Evolutionary conservation across 2,113 vertebrate species (phyloP), one percentile per base, ranked within the genome.

Genomic region (Cathartes aura): DNA sequence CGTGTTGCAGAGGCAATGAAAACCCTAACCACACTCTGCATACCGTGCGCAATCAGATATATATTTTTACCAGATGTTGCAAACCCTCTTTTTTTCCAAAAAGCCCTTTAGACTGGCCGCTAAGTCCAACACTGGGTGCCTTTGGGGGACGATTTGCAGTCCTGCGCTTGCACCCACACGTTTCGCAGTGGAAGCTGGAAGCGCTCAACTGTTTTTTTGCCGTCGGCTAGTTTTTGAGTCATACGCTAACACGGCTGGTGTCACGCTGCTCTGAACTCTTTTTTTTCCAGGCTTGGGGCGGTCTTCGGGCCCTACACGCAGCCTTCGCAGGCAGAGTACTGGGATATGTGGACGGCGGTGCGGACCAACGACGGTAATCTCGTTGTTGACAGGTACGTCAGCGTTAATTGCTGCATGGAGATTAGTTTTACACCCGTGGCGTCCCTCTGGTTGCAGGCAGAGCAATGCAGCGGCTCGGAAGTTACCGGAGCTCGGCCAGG

Each of bases 301-400:
- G 99, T 99, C 67, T 99, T 99, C 4, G 99, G 99, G 47, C 99
- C 99, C 1, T 99, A 99, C 96, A 99, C 99, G 0, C 99, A 99
- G 87, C 99, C 99, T 40, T 99, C 99, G 0, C 99, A 99, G 27
- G 98, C 98, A 0, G 99, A 99, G 73, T 98, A 98, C 80, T 99
- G 99, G 99, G 99, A 99, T 95, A 99, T 99, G 99, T 99, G 99
- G 99, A 98, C 99, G 0, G 98, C 97, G 0, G 87, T 99, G n/a
- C 97, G 99, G 95, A 98, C 98, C 85, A 99, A 99, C 3, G 99
- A 99, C 0, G 99, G 99, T 48, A 99, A 99, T 94, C 95, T 99
- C 4, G 99, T 99, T 1, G 82, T 99, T 58, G 99, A 99, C 99
- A 99, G 99, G 99, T 99, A 89, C 11, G 6, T 15, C 4, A 0